Evolutionary conservation across 2,797 vertebrate genomes (phyloP).

Genomic region (Hydrophis major): DNA sequence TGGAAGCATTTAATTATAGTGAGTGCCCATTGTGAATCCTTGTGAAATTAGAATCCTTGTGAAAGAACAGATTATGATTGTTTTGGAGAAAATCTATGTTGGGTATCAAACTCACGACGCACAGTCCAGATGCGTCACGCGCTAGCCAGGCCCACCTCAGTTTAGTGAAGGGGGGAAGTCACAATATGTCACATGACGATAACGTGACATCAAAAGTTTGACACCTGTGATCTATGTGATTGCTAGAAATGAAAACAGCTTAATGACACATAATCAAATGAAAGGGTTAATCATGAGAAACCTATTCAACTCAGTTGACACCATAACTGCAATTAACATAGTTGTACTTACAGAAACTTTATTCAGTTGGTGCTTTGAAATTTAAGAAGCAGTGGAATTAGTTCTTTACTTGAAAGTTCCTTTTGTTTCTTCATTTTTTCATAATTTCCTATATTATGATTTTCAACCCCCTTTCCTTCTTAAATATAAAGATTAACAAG

Average conservation of each 20-base stretch:
- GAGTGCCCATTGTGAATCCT: background rate
- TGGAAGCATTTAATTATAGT: background rate
- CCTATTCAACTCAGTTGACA: background rate
- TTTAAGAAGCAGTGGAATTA: background rate
- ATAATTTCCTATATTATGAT: background rate
- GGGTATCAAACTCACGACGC: no score
- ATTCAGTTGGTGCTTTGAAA: background rate
- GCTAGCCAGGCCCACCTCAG: no score
- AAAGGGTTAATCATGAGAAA: background rate
- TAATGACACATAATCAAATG: background rate
- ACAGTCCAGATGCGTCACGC: no score
- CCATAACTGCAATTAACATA: background rate
- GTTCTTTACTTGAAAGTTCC: background rate
- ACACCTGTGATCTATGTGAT: background rate
- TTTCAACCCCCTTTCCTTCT: conserved; percentile 22
- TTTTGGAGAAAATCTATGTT: background rate
- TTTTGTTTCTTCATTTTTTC: background rate
- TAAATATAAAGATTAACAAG: background rate
- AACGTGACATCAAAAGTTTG: background rate
- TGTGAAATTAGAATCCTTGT: no score
- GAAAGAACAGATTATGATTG: background rate
- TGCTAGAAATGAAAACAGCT: background rate
- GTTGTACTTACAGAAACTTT: background rate
- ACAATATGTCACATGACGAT: no score
- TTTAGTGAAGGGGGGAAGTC: no score